These are phyloP conservation scores for Uromys caudimaculatus DNA, from an alignment of 2,797 vertebrate genomes.

Conservation along the genomic window DNA sequence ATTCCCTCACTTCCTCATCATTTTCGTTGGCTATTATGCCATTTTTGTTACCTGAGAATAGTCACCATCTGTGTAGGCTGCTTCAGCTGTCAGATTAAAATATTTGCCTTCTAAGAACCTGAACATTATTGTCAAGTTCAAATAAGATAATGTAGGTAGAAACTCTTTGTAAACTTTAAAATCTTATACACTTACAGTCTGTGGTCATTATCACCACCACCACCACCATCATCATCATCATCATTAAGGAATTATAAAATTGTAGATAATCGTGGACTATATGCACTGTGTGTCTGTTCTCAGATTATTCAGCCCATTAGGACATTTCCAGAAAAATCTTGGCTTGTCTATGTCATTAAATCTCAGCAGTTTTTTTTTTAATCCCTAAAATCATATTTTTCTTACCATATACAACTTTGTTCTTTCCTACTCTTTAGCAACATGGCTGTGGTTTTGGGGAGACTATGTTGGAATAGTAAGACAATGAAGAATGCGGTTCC, in stretches of 20 bases:
- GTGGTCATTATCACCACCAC: not conserved
- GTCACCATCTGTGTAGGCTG: not conserved
- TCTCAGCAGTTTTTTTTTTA: slow-evolving; percentile 48
- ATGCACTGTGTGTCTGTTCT: not conserved
- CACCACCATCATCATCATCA: not conserved
- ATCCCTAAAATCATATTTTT: slow-evolving; percentile 16
- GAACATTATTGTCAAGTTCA: not conserved
- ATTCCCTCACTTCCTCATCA: not conserved
- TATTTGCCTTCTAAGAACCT: not conserved
- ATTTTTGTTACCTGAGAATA: slow-evolving; percentile 24
- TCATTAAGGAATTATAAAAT: slow-evolving; percentile 63
- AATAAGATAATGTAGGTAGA: not conserved
- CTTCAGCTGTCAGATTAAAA: not conserved
- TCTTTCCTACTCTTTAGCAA: not conserved
- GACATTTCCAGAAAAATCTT: not conserved
- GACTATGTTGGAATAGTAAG: not conserved
- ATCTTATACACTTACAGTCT: not conserved
- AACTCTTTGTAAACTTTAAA: slow-evolving; percentile 47
- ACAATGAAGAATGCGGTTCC: not conserved
- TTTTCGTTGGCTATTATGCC: not conserved
- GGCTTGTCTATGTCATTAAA: not conserved
- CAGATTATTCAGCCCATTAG: not conserved
- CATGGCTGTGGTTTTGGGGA: not conserved
- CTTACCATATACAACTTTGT: not conserved
- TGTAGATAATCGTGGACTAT: not conserved